phyloP scores from a whole-genome alignment of 2,113 vertebrate species.

The Acanthochromis polyacanthus region DNA sequence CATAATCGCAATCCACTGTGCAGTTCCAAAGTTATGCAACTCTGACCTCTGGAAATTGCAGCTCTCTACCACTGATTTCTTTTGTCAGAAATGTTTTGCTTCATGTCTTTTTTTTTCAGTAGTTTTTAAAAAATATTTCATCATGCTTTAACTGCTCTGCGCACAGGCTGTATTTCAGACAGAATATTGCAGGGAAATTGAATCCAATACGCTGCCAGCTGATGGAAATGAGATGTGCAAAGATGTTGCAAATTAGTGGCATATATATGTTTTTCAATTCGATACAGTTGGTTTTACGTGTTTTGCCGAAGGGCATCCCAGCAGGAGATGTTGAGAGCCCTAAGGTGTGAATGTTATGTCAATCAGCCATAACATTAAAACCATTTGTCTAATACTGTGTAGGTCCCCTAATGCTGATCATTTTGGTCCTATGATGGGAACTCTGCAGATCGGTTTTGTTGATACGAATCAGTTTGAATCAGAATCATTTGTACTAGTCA shows the following conservation, averaged over 20 bases:
- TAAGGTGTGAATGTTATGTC: constrained; percentile 6
- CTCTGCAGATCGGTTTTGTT: no score
- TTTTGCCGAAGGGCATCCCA: background rate
- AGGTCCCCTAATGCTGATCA: no score
- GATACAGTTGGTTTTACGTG: background rate
- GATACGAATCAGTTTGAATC: no score
- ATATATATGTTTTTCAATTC: background rate
- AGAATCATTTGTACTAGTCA: no score
- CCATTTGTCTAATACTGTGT: no score
- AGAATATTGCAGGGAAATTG: background rate
- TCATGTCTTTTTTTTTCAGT: background rate
- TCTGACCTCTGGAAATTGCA: background rate
- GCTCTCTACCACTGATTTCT: background rate
- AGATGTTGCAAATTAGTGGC: background rate
- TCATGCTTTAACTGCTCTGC: background rate
- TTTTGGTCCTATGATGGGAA: no score
- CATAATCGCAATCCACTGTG: background rate
- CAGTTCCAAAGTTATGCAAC: background rate
- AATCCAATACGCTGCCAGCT: background rate
- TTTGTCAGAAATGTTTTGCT: background rate
- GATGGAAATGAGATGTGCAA: background rate
- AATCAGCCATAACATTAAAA: no score
- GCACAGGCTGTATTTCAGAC: background rate
- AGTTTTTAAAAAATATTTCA: constrained; percentile 8
- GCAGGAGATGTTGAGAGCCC: background rate